A percentile compares a stretch with the other conserved stretches of the same genome.
These are phyloP conservation scores for Rhynchophorus ferrugineus DNA, from an alignment of 1,140 invertebrate species.

Conservation along the genomic window DNA sequence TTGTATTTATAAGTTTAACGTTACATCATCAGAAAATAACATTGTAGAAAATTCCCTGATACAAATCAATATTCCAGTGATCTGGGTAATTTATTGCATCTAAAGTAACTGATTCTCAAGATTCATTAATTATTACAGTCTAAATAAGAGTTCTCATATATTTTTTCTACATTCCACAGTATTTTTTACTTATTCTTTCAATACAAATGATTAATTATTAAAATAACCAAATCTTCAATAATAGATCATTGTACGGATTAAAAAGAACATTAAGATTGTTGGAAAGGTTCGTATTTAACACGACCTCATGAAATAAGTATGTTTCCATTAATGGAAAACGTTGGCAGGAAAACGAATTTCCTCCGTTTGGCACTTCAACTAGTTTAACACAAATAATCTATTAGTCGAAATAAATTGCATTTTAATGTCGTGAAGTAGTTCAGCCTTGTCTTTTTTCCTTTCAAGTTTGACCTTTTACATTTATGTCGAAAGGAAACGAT, in stretches of 20 bases:
- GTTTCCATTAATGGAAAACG: background rate
- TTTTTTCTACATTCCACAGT: background rate
- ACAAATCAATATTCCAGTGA: no score
- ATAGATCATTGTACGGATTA: no score
- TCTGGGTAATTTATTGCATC: no score
- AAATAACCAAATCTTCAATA: background rate
- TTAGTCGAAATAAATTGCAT: background rate
- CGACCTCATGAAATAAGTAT: background rate
- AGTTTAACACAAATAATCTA: background rate
- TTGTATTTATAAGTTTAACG: no score
- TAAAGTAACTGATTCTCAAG: no score
- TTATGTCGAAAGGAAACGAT: background rate
- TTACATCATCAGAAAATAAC: no score
- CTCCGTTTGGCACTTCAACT: conserved; percentile 3
- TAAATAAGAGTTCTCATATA: no score
- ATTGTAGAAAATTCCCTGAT: no score
- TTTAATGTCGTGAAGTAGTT: background rate
- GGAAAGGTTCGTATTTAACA: background rate
- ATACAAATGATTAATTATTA: background rate
- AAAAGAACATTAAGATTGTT: no score
- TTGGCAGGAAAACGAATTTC: conserved; percentile 4
- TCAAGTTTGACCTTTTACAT: background rate
- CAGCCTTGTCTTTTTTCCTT: background rate
- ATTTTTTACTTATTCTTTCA: background rate
- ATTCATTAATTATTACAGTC: no score